These are phyloP conservation scores for Ostrea edulis DNA, from an alignment of 1,140 invertebrate genomes.

Conservation along the genomic window DNA sequence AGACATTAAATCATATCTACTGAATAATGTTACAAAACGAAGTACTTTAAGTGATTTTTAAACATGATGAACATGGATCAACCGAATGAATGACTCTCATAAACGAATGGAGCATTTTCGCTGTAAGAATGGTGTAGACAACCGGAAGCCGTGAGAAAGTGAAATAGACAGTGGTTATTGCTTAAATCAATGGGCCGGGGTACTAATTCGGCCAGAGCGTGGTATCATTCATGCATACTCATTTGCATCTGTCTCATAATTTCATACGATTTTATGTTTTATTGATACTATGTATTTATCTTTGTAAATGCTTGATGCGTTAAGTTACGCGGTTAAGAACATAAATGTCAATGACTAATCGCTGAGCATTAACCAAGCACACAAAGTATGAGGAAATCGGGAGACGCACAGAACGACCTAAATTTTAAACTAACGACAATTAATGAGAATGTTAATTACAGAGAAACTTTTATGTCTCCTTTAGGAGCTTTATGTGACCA, in stretches of 20 bases:
- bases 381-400: conserved; percentile 24
- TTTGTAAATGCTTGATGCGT: background rate
- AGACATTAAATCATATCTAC: no score
- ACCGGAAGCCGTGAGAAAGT: no score
- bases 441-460: background rate
- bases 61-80: no score
- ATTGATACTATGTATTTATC: conserved; percentile 7
- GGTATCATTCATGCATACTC: background rate
- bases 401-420: conserved; percentile 13
- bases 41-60: no score
- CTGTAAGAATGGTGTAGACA: no score
- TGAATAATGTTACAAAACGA: no score
- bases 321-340: background rate
- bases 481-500: background rate
- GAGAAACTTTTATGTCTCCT: background rate
- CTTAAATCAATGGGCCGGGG: no score
- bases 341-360: conserved; percentile 27
- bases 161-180: no score
- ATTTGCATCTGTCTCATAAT: conserved; percentile 30
- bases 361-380: background rate
- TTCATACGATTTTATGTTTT: background rate
- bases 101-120: no score
- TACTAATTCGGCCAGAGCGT: no score
- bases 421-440: conserved; percentile 11
- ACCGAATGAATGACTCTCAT: no score